Evolutionary conservation across 2,888 invertebrate species (phyloP).

Genomic region (Cheilosia scutellata): DNA sequence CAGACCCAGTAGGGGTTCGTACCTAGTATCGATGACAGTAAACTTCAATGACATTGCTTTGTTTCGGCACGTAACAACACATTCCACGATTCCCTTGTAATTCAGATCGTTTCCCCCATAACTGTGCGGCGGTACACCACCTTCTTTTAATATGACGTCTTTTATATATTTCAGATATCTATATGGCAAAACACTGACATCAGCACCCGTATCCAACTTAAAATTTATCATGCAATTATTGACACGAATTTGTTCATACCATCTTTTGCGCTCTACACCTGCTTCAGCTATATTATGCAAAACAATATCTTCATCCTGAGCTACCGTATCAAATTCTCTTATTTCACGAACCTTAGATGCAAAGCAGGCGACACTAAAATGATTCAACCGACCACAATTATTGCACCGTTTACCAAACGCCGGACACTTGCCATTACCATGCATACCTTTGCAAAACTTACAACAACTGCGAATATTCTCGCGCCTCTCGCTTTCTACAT

Average conservation of each 20-base stretch:
- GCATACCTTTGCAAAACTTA: constrained; percentile 60
- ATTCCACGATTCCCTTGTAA: constrained; percentile 39
- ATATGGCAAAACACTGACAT: constrained; percentile 51
- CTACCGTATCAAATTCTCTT: constrained; percentile 3
- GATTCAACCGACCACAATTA: too few species aligned
- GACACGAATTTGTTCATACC: constrained; percentile 55
- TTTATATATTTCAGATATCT: constrained; percentile 53
- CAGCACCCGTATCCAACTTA: constrained; percentile 63
- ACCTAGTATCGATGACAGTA: constrained; percentile 51
- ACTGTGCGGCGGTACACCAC: constrained; percentile 21
- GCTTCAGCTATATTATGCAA: constrained; percentile 27
- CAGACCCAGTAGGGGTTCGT: not conserved
- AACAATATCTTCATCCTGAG: constrained; percentile 18
- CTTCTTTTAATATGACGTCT: constrained; percentile 37
- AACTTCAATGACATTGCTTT: constrained; percentile 61
- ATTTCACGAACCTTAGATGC: constrained; percentile 41
- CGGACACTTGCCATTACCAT: constrained; percentile 52
- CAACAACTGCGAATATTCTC: not conserved
- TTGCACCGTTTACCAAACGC: constrained; percentile 44
- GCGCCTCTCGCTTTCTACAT: constrained; percentile 1
- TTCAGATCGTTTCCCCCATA: constrained; percentile 59
- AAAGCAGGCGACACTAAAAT: constrained; percentile 30
- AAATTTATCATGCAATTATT: constrained; percentile 56
- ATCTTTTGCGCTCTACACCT: constrained; percentile 37
- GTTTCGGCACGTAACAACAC: constrained; percentile 60